Evolutionary conservation across 2,797 vertebrate genomes (phyloP).

Genomic region (Enteromius paludinosus): DNA sequence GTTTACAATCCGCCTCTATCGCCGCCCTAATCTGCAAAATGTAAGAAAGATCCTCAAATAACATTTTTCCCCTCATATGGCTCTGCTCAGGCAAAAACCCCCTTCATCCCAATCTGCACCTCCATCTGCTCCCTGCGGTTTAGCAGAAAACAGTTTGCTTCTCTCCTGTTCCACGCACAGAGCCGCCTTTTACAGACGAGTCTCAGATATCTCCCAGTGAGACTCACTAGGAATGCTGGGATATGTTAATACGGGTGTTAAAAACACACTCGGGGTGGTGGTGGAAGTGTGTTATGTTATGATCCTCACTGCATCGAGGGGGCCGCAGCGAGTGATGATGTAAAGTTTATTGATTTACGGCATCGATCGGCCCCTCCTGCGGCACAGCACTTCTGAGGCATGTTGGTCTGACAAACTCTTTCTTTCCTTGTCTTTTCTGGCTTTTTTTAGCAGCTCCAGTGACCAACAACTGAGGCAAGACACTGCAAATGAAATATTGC

Average conservation of each 20-base stretch:
- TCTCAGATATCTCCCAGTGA: slow-evolving; percentile 37
- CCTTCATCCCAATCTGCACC: slow-evolving; percentile 72
- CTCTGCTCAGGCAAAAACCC: slow-evolving; percentile 69
- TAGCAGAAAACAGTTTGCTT: slow-evolving; percentile 54
- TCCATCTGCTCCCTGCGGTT: slow-evolving; percentile 76
- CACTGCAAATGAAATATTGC: slow-evolving; percentile 77
- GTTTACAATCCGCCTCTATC: slow-evolving; percentile 56
- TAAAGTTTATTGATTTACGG: slow-evolving; percentile 65
- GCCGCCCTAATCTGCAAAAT: slow-evolving; percentile 59
- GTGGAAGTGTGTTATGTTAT: slow-evolving; percentile 32
- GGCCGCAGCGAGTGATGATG: slow-evolving; percentile 62
- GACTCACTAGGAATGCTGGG: slow-evolving; percentile 35
- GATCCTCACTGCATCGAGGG: slow-evolving; percentile 29
- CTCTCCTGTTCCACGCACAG: slow-evolving; percentile 62
- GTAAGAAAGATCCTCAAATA: slow-evolving; percentile 66
- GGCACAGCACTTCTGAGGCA: slow-evolving; percentile 62
- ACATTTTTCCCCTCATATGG: slow-evolving; percentile 68
- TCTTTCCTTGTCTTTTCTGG: slow-evolving; percentile 51
- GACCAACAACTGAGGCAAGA: slow-evolving; percentile 77
- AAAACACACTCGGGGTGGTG: slow-evolving; percentile 16
- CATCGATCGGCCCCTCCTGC: slow-evolving; percentile 62
- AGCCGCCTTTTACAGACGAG: slow-evolving; percentile 16
- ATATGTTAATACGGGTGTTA: slow-evolving; percentile 36
- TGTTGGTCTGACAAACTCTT: slow-evolving; percentile 56
- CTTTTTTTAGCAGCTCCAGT: slow-evolving; percentile 68